These are phyloP conservation scores for Oscheius sp. DNA, from an alignment of 2,888 invertebrate genomes.

Conservation along the genomic window DNA sequence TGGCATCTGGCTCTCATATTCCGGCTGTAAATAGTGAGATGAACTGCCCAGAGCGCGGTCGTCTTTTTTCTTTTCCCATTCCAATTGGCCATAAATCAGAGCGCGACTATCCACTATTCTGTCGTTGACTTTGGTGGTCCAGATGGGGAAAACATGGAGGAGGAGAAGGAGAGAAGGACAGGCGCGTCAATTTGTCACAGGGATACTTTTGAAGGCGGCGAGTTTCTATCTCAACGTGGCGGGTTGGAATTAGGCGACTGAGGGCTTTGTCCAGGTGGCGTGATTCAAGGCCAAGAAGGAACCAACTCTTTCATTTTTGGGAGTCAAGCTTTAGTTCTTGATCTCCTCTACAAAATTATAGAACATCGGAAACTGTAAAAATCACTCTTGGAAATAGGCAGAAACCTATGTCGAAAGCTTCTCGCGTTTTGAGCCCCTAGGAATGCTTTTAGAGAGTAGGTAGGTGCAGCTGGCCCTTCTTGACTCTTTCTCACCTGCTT, in stretches of 20 bases:
- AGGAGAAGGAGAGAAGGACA: not conserved
- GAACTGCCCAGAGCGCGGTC: constrained; percentile 24
- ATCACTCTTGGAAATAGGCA: too few relatives aligned
- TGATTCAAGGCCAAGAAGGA: constrained; percentile 9
- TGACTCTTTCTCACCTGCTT: too few relatives aligned
- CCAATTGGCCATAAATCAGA: constrained; percentile 16
- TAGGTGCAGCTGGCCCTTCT: too few relatives aligned
- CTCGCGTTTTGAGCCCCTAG: too few relatives aligned
- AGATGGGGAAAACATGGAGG: not conserved
- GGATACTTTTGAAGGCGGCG: not conserved
- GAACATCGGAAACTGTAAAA: too few relatives aligned
- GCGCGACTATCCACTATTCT: too few relatives aligned
- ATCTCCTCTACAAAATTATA: too few relatives aligned
- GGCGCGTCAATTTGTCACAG: constrained; percentile 27
- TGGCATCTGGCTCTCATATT: constrained; percentile 25
- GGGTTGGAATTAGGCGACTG: not conserved
- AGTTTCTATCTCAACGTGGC: not conserved
- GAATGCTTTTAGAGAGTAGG: too few relatives aligned
- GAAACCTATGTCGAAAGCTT: too few relatives aligned
- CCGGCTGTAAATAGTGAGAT: constrained; percentile 28
- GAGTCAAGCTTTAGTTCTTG: too few relatives aligned
- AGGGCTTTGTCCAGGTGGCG: constrained; percentile 7
- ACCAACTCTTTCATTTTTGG: not conserved
- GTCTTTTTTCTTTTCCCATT: constrained; percentile 4
- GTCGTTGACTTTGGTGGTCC: too few relatives aligned